phyloP scores from a whole-genome alignment of 2,113 vertebrate genomes.

The Etheostoma cragini region DNA sequence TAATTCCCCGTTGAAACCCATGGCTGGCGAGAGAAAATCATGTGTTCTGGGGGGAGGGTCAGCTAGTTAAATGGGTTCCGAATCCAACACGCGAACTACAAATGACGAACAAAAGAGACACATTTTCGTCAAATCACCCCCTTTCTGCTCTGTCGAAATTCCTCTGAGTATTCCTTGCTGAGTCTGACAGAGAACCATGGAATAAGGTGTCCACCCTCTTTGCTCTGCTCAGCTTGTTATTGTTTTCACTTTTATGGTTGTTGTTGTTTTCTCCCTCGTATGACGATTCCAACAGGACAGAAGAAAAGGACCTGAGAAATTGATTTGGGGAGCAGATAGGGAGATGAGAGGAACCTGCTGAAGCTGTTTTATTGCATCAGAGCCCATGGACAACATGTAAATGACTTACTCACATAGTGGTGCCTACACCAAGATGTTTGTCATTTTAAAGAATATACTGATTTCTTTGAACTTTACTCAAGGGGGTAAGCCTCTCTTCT shows the following conservation, averaged over 20 bases:
- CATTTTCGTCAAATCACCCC: background rate
- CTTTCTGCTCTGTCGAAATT: background rate
- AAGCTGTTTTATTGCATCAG: constrained; percentile 5
- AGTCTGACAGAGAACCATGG: constrained; percentile 14
- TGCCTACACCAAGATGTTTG: background rate
- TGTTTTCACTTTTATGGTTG: background rate
- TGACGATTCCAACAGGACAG: constrained; percentile 24
- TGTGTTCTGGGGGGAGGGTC: too few species aligned
- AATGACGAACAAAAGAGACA: background rate
- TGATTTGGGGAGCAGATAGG: background rate
- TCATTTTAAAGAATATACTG: background rate
- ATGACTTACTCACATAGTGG: background rate
- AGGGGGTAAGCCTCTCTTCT: too few species aligned
- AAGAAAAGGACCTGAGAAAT: constrained; percentile 21
- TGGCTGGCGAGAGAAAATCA: too few species aligned
- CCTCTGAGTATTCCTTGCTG: constrained; percentile 4
- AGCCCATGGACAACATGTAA: background rate
- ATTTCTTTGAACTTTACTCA: background rate
- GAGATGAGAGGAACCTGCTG: constrained; percentile 26
- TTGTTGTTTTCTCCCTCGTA: constrained; percentile 18
- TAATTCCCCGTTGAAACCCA: too few species aligned
- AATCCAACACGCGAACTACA: too few species aligned
- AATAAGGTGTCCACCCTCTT: background rate
- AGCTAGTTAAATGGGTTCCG: too few species aligned
- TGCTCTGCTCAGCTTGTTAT: constrained; percentile 38